phyloP scores from a whole-genome alignment of 2,888 invertebrate genomes.

The Idaea aversata region DNA sequence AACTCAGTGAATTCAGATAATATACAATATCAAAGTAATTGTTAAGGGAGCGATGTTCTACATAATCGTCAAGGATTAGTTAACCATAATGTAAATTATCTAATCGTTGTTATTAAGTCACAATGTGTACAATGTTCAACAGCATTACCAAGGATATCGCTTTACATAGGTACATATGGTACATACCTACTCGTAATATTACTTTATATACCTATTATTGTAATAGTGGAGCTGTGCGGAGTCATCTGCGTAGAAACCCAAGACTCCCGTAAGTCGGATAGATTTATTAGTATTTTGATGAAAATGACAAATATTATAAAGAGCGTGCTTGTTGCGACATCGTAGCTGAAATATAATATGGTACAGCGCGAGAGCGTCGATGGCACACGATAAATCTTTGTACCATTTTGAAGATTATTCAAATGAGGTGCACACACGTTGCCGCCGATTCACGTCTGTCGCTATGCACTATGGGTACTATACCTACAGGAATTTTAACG shows the following conservation, averaged over 20 bases:
- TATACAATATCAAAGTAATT: constrained; percentile 19
- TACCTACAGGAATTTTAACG: constrained; percentile 26
- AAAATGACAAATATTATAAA: constrained; percentile 53
- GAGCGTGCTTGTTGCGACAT: constrained; percentile 43
- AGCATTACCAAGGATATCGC: constrained; percentile 74
- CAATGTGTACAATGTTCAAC: constrained; percentile 48
- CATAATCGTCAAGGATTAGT: constrained; percentile 33
- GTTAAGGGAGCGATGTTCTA: constrained; percentile 24
- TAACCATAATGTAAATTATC: constrained; percentile 48
- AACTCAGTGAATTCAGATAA: constrained; percentile 11
- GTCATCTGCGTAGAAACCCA: constrained; percentile 51
- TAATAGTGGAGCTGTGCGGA: constrained; percentile 47
- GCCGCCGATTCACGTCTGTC: constrained; percentile 8
- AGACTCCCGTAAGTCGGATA: constrained; percentile 48
- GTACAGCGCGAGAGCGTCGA: constrained; percentile 1
- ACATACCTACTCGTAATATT: constrained; percentile 31
- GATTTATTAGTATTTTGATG: constrained; percentile 47
- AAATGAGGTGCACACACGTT: constrained; percentile 6
- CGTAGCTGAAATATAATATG: constrained; percentile 35
- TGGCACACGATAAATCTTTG: background rate
- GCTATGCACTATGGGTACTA: constrained; percentile 16
- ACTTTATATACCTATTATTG: constrained; percentile 46
- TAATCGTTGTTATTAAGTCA: constrained; percentile 47
- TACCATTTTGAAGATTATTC: background rate
- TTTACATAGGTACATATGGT: constrained; percentile 39